A percentile compares a stretch with the other conserved stretches of the same genome.
phyloP scores from a whole-genome alignment of 1,140 invertebrate genomes.

The Drosophila quadrilineata region DNA sequence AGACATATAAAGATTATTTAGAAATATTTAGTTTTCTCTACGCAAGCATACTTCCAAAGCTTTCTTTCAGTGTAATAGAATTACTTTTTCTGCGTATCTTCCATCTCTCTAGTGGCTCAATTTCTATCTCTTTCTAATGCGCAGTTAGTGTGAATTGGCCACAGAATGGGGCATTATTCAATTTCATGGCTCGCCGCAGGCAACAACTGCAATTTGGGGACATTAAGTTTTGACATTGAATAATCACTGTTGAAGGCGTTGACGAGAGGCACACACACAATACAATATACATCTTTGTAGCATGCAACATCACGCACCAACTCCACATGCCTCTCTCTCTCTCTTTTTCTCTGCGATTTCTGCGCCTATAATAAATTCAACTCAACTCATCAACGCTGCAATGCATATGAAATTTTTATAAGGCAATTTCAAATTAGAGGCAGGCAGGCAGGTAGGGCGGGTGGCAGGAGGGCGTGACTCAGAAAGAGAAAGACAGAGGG shows the following conservation, averaged over 20 bases:
- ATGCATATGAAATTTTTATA: conserved; percentile 68
- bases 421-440: conserved; percentile 50
- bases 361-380: conserved; percentile 68
- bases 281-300: not conserved
- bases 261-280: conserved; percentile 45
- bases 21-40: not conserved
- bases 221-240: conserved; percentile 75
- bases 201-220: conserved; percentile 75
- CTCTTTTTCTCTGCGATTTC: conserved; percentile 34
- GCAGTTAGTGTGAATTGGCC: not conserved
- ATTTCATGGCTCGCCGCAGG: conserved; percentile 69
- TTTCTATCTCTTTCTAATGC: not conserved
- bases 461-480: not conserved
- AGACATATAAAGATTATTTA: too few species aligned
- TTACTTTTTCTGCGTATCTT: not conserved
- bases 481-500: not conserved
- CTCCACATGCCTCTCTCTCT: not conserved
- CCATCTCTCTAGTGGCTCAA: not conserved
- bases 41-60: too few species aligned
- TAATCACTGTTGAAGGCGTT: conserved; percentile 71
- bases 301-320: conserved; percentile 1
- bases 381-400: conserved; percentile 58
- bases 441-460: conserved; percentile 5
- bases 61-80: not conserved
- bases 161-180: conserved; percentile 44